Percentiles rank a stretch among this genome's conserved stretches.
These are phyloP conservation scores for Ciconia boyciana DNA, from an alignment of 2,113 vertebrate species.

Conservation along the genomic window DNA sequence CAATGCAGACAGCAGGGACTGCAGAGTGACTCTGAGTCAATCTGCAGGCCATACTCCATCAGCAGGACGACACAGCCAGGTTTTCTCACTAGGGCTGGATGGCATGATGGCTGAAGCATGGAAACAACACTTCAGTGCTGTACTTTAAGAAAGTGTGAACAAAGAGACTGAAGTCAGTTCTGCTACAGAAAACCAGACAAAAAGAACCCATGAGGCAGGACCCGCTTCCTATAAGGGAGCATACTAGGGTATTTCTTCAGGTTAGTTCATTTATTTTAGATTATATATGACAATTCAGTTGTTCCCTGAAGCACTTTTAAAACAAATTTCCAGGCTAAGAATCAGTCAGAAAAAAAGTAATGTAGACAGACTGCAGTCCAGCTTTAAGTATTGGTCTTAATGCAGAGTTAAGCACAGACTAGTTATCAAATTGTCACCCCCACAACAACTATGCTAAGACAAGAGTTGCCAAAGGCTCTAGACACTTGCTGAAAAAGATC, in stretches of 20 bases:
- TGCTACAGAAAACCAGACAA: not conserved
- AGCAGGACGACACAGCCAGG: not conserved
- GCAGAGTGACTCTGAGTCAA: not conserved
- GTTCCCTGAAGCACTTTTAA: not conserved
- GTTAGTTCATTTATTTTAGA: not conserved
- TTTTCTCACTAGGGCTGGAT: not conserved
- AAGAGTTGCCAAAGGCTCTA: not conserved
- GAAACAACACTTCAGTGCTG: not conserved
- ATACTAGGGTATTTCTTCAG: not conserved
- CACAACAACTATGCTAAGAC: not conserved
- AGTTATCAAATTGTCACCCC: not conserved
- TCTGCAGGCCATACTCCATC: accelerated
- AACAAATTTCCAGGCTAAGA: not conserved
- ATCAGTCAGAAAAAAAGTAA: not conserved
- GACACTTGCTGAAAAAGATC: not conserved
- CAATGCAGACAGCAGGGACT: not conserved
- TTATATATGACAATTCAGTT: not conserved
- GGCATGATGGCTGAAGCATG: not conserved
- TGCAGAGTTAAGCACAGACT: not conserved
- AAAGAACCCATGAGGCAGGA: not conserved
- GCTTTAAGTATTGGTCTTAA: not conserved
- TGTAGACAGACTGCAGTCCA: not conserved
- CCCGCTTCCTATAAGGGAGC: not conserved
- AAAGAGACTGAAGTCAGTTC: not conserved
- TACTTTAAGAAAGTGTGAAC: not conserved